Evolutionary conservation across 2,797 vertebrate species (phyloP).

Genomic region (Ctenopoma kingsleyae): DNA sequence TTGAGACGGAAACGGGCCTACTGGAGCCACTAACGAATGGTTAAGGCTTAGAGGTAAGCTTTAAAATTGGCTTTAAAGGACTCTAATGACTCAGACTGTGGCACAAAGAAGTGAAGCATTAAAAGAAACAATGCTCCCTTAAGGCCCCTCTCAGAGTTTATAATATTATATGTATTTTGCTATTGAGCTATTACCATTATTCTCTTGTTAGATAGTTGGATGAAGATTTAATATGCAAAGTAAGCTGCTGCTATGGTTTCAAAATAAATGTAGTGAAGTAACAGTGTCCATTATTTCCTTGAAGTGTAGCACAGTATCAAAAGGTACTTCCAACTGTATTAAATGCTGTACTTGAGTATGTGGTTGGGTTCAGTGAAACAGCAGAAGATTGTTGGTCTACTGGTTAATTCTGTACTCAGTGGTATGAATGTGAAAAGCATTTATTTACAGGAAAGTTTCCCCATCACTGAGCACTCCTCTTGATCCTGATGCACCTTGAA

Average conservation of each 20-base stretch:
- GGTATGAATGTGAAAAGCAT: constrained; percentile 14
- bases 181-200: too few species aligned
- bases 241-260: not conserved
- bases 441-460: constrained; percentile 33
- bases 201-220: not conserved
- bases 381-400: constrained; percentile 3
- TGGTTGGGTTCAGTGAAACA: not conserved
- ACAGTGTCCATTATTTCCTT: not conserved
- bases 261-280: not conserved
- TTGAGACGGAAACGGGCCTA: too few species aligned
- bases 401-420: not conserved
- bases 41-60: too few species aligned
- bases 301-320: not conserved
- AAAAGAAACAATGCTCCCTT: too few species aligned
- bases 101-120: too few species aligned
- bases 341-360: too few species aligned
- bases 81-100: too few species aligned
- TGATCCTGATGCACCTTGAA: constrained; percentile 53
- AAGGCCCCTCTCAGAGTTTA: too few species aligned
- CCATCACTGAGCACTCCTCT: constrained; percentile 18
- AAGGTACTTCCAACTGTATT: constrained; percentile 1
- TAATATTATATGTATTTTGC: too few species aligned
- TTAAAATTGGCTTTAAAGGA: too few species aligned
- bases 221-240: not conserved
- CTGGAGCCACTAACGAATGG: too few species aligned